phyloP scores from a whole-genome alignment of 2,797 vertebrate species.

The Lerista edwardsae region DNA sequence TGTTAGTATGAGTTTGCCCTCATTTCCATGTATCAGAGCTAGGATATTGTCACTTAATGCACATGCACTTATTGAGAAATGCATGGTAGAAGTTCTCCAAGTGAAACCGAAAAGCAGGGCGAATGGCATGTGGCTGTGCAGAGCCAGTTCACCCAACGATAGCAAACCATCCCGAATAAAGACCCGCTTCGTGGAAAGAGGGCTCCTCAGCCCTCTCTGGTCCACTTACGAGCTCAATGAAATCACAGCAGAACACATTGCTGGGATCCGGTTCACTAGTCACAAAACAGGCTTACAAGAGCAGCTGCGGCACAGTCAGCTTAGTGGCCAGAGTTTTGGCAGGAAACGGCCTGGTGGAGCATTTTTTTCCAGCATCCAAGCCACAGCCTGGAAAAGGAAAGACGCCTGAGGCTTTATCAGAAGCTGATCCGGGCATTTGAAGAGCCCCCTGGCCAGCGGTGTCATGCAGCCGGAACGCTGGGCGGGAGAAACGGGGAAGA shows the following conservation, averaged over 20 bases:
- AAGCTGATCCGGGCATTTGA: slow-evolving; percentile 26
- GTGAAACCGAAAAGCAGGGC: not conserved
- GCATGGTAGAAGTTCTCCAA: not conserved
- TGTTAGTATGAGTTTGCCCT: too few species aligned
- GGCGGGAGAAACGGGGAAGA: too few species aligned
- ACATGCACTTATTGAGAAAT: too few species aligned
- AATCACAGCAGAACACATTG: not conserved
- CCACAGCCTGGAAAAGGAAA: not conserved
- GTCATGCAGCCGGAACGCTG: too few species aligned
- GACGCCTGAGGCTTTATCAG: not conserved
- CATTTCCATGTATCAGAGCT: too few species aligned
- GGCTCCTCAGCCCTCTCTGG: too few species aligned
- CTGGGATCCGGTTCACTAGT: too few species aligned
- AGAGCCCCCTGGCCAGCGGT: too few species aligned
- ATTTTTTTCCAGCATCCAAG: not conserved
- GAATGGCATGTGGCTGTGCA: too few species aligned
- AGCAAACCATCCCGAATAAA: not conserved
- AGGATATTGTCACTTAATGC: too few species aligned
- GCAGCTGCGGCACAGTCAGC: not conserved
- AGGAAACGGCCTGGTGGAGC: not conserved
- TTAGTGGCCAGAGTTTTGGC: not conserved
- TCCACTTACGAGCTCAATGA: not conserved
- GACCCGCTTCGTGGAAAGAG: too few species aligned
- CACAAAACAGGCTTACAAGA: not conserved
- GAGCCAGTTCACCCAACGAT: not conserved